Evolutionary conservation across 2,113 vertebrate genomes (phyloP), one percentile per base, ranked within the genome.

Genomic region (Hemibagrus wyckioides): DNA sequence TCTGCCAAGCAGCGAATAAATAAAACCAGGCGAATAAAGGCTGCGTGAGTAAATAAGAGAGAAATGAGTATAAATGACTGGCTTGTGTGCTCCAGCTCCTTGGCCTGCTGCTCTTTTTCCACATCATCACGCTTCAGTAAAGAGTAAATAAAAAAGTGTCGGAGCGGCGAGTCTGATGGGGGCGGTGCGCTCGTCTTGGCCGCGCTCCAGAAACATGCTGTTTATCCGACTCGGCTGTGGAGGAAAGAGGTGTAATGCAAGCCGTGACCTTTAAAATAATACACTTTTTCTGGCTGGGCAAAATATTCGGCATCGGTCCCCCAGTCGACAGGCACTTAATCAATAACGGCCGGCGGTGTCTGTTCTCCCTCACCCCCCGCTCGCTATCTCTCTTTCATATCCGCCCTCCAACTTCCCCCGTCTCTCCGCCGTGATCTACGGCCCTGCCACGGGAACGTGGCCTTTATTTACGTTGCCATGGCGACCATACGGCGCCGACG

Each of bases 251-350:
- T 89, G 89, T 93, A 94, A 95, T 93, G 90, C 92, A 93, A 89
- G 90, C 91, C 89, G 69, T 91, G 94, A 95, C 94, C 95, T 95
- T 95, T 94, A 91, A 94, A 94, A 95, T 94, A 94, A 95, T 93
- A 94, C 88, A 91, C 92, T 94, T 94, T 94, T 94, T 92, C 84
- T 93, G 88, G 89, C 89, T 88, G 93, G 92, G 91, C 93, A 89
- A 93, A 94, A 94, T 93, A 93, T 95, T 94, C 92, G 90, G 91
- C 91, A 87, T 89, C 87, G 90, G 90, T 93, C 94, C 92, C 79
- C 90, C 89, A 69, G 80, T 86, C 81, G 85, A 90, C 92, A 89
- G 93, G 87, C 94, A 94, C 91, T 93, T 94, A 93, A 95, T 95
- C 94, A 93, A 94, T 95, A 93, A 89, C 88, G 90, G 91, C 92